Base-by-base conservation (phyloP, 2,888 invertebrate genomes). In the Eutolmus rufibarbis region DNA sequence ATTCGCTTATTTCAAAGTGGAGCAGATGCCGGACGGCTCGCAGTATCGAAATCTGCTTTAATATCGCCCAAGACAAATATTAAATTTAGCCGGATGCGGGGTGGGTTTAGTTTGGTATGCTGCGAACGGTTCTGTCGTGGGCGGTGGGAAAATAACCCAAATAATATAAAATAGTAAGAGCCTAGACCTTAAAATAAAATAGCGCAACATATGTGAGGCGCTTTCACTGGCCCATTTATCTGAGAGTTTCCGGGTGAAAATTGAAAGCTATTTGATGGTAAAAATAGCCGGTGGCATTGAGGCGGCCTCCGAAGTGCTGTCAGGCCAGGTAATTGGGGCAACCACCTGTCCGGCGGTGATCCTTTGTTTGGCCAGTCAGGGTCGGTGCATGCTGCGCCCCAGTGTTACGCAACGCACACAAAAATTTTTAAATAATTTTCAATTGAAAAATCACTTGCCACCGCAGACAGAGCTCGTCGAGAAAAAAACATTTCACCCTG, bases 231-330 rank as follows among this genome's bases (percentile, higher is more conserved):
- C 31, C 56, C 31, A 51, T 31, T 28, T 51, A 16, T 3, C 7
- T n/a, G 3, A 34, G n/a, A 56, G 56, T 43, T 19, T 78, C 40
- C 78, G 23, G 19, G 40, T 43, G 37, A 78, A 78, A 76, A 43
- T 28, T 46, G 81, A 81, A 28, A 76, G 76, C 40, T 81, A 56
- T 81, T 81, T 56, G 51, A 7, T 56, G n/a, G 12, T 46, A 81
- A 56, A 81, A 81, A 81, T 81, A 81, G 81, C 37, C 31, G 31
- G 23, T 81, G 81, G 81, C 81, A 81, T 81, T 81, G 81, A 81
- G 56, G 31, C 31, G 23, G 31, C 56, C 28, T 28, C 19, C 23
- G 37, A 16, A 40, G 34, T 12, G 12, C 51, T 56, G 43, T 34
- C 81, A 37, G 4, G 7, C 12, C 28, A 37, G 76, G 40, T n/a